Evolutionary conservation across 2,113 vertebrate genomes (phyloP), one percentile per base, ranked within the genome.

Genomic region (Brevimyrus niger): DNA sequence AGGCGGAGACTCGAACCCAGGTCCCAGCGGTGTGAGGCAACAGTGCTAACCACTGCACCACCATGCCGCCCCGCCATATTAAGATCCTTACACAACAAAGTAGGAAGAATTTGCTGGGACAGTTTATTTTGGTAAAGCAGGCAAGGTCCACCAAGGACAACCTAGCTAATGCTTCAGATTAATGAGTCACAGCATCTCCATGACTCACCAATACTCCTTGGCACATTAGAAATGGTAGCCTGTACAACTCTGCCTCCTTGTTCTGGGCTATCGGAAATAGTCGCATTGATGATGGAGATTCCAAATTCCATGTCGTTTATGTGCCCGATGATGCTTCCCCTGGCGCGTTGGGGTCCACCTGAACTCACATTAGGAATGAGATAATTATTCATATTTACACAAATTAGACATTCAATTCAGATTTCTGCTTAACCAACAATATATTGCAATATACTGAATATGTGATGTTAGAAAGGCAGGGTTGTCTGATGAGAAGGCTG

Each of bases 261-360:
- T 86, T 95, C 93, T 0, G 90, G 91, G 85, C 93, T 95, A 90
- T 96, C 96, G 1, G 88, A 94, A 90, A 98, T 92, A 1, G 97
- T 97, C 88, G 96, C 97, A 0, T 99, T 99, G 80, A 99, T 95
- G 90, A 97, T 96, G 91, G 97, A 95, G 46, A 97, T 93, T 91
- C 98, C 98, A 94, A 99, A 98, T 84, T 98, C 97, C 88, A 98
- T 89, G 87, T 96, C 93, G 1, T 99, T 99, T 91, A 99, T 98
- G 89, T 95, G 98, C 87, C 98, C 98, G 92, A 95, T 97, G 92
- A 99, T 93, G 93, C 95, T 98, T 90, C 98, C 98, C 92, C 96
- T 96, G 88, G 98, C 97, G 88, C 21, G 95, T 82, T 97, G 97
- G 58, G 98, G 97, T 2, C 98, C 98, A 93, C 97, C 98, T 99